Evolutionary conservation across 1,140 invertebrate species (phyloP), one percentile per base, ranked within the genome.

Genomic region (Drosophila ercepeae): DNA sequence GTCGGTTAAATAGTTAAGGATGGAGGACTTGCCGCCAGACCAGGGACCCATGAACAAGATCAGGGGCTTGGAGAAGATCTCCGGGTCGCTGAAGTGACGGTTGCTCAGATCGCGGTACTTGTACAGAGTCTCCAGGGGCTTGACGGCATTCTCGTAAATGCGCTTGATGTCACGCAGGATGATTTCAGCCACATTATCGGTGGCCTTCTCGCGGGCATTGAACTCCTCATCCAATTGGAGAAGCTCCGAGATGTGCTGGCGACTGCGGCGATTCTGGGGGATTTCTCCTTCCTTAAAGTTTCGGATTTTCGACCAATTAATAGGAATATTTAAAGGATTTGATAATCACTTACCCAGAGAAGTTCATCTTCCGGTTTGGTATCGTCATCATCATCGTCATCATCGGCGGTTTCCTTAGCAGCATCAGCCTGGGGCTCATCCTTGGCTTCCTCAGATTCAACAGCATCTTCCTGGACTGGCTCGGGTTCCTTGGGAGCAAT

Each of bases 21-120:
- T 97, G 7, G 96, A 96, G 3, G 97, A 98, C 92, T 99, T 99
- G 73, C 98, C 98, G 68, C 97, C 97, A 82, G 97, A 98, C 97
- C 97, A 98, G 18, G 97, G 97, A 32, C 98, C 97, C 95, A 98
- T 96, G 81, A 99, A 97, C 0, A 99, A 92, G 41, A 98, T 94
- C 83, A 98, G 92, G 6, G 98, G 97, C 91, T 98, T 98, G 0
- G 97, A 97, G 92, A 98, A 98, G 90, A 98, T 98, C 93, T 98
- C 97, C 5, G 97, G 95, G 93, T 98, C 97, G 92, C 96, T 96
- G 89, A 97, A 97, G 92, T 97, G 96, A 68, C 97, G 94, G 83
- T 98, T 98, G 83, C 97, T 98, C 36, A 98, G 93, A 90, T 98
- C 97, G 82, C 96, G 94, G 84, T 98, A 98, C 91, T 98, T 98